A percentile compares a stretch with the other conserved stretches of the same genome.
Conservation (phyloP, 2,113 vertebrate species). For the Silurus asotus region DNA sequence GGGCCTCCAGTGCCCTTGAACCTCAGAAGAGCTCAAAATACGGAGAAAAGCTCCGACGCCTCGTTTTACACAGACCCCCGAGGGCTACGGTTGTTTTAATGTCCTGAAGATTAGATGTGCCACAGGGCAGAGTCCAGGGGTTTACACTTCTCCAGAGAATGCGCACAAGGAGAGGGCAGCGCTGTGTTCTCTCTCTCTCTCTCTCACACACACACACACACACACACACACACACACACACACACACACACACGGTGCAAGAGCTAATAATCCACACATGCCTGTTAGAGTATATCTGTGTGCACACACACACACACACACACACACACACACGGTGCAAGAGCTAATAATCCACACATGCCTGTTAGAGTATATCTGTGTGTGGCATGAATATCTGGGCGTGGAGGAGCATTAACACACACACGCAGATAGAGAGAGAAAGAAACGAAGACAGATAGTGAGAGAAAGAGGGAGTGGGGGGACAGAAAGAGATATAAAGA, state of each 20-base stretch:
- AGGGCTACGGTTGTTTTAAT: neutral
- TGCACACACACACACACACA: neutral
- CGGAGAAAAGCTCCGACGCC: neutral
- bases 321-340: neutral
- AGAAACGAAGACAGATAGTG: too few species aligned
- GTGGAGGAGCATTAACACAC: constrained; percentile 34
- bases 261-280: constrained; percentile 38
- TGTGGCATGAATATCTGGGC: constrained; percentile 4
- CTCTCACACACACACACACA: neutral
- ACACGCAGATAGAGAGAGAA: neutral
- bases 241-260: neutral
- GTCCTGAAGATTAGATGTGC: constrained; percentile 26
- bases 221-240: neutral
- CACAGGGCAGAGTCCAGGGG: constrained; percentile 7
- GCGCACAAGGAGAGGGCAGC: neutral
- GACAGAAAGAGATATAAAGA: neutral
- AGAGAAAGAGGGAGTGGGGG: neutral
- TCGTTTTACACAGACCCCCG: neutral
- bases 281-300: constrained; percentile 15
- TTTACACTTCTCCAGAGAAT: constrained; percentile 25
- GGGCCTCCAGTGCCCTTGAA: constrained; percentile 5
- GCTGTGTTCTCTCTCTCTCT: constrained; percentile 17
- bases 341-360: constrained; percentile 36
- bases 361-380: constrained; percentile 16
- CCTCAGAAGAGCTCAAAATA: constrained; percentile 32